These are phyloP conservation scores for Arrhopalites spinosus DNA, from an alignment of 2,888 invertebrate species.

Conservation along the genomic window DNA sequence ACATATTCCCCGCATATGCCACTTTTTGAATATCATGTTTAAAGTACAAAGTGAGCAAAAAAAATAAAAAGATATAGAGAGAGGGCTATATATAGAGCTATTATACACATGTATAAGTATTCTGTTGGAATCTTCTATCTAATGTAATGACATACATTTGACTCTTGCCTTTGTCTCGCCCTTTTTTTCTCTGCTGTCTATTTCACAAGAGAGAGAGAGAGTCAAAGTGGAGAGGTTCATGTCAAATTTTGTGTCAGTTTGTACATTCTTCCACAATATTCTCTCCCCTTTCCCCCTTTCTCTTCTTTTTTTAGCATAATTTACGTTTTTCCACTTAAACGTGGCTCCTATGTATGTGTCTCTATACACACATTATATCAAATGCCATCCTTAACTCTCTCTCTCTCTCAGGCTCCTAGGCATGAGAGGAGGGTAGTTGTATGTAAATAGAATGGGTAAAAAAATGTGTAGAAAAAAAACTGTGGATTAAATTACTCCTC, in stretches of 20 bases:
- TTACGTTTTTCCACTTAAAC: neutral
- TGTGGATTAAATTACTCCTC: too few species aligned
- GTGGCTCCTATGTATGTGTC: too few species aligned
- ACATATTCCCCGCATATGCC: too few species aligned
- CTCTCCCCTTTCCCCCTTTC: neutral
- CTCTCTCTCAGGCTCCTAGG: too few species aligned
- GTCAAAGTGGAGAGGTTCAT: slow-evolving; percentile 6
- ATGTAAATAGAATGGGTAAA: too few species aligned
- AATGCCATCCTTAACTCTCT: too few species aligned
- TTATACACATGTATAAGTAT: neutral
- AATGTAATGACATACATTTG: slow-evolving; percentile 5
- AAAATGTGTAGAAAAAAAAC: too few species aligned
- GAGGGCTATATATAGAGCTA: too few species aligned
- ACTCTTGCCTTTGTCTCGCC: neutral
- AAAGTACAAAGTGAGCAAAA: neutral
- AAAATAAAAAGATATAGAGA: neutral
- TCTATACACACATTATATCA: too few species aligned
- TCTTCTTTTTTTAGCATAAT: slow-evolving; percentile 1
- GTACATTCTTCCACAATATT: neutral
- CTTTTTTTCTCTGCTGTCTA: neutral
- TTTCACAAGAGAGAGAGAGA: neutral
- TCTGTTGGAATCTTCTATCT: neutral
- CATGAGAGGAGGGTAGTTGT: too few species aligned
- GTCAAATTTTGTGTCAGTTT: slow-evolving; percentile 16
- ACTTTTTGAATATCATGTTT: too few species aligned